Conservation (phyloP, 2,888 invertebrate genomes). For the Acanthosepion lycidas region DNA sequence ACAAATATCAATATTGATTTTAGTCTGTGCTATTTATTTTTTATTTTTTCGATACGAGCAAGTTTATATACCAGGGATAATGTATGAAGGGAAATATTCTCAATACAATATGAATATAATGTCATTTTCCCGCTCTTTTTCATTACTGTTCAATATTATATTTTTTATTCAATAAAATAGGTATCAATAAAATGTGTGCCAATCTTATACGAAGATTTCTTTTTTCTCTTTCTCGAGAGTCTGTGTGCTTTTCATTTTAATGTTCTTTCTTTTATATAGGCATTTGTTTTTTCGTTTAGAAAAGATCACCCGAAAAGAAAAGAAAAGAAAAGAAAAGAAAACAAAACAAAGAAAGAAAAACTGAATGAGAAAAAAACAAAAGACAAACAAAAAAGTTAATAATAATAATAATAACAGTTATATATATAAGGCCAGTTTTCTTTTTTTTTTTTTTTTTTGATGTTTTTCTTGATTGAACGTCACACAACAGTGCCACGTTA, state of each 20-base stretch:
- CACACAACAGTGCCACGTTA: neutral
- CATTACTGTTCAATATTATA: no score
- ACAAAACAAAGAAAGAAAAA: no score
- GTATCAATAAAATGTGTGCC: neutral
- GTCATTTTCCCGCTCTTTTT: neutral
- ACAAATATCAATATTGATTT: neutral
- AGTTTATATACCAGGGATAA: neutral
- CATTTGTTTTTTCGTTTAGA: no score
- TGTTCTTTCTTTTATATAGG: no score
- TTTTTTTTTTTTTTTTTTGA: neutral
- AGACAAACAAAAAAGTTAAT: neutral
- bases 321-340: no score
- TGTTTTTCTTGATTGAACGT: neutral
- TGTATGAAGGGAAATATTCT: neutral
- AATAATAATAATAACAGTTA: neutral
- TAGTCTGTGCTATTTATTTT: neutral
- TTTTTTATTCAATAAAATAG: neutral
- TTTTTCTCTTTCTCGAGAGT: no score
- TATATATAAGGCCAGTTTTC: neutral
- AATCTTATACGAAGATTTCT: neutral
- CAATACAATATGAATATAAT: conserved; percentile 11
- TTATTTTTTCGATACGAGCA: neutral
- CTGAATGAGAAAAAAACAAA: no score
- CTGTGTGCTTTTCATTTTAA: no score
- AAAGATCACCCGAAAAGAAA: no score